Evolutionary conservation across 2,113 vertebrate genomes (phyloP).

Genomic region (Eolophus roseicapilla): DNA sequence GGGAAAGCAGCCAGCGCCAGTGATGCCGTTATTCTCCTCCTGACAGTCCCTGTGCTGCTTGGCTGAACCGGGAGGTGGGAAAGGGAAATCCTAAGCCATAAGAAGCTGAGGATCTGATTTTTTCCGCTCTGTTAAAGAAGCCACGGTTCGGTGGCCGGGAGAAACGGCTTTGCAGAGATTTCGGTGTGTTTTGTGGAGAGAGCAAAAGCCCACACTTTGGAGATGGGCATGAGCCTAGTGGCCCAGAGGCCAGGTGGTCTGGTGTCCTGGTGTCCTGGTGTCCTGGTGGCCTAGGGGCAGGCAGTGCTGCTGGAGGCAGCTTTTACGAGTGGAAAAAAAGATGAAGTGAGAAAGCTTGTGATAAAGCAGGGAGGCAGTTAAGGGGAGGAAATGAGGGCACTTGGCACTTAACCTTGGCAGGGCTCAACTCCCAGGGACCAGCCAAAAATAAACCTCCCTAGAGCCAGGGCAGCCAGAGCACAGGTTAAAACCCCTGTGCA

Average conservation of each 20-base stretch:
- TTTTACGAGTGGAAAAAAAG: constrained; percentile 47
- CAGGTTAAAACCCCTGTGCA: neutral
- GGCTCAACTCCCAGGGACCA: neutral
- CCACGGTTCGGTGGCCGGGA: neutral
- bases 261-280: neutral
- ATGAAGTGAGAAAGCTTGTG: constrained; percentile 21
- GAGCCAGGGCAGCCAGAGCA: neutral
- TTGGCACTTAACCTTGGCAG: neutral
- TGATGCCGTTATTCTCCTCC: neutral
- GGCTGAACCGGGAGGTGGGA: neutral
- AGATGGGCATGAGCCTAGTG: neutral
- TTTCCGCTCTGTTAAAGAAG: neutral
- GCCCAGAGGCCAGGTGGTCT: neutral
- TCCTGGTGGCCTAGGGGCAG: neutral
- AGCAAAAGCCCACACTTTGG: neutral
- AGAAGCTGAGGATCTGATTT: neutral
- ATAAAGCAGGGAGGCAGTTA: constrained; percentile 61
- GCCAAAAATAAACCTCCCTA: constrained; percentile 30
- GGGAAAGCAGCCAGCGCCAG: neutral
- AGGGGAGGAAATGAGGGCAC: neutral
- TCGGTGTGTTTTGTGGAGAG: neutral
- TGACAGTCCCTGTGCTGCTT: rapidly evolving
- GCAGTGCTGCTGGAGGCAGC: neutral
- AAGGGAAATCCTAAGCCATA: neutral
- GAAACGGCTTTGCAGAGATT: neutral